Evolutionary conservation across 2,888 invertebrate genomes (phyloP).

Genomic region (Hemithea aestivaria): DNA sequence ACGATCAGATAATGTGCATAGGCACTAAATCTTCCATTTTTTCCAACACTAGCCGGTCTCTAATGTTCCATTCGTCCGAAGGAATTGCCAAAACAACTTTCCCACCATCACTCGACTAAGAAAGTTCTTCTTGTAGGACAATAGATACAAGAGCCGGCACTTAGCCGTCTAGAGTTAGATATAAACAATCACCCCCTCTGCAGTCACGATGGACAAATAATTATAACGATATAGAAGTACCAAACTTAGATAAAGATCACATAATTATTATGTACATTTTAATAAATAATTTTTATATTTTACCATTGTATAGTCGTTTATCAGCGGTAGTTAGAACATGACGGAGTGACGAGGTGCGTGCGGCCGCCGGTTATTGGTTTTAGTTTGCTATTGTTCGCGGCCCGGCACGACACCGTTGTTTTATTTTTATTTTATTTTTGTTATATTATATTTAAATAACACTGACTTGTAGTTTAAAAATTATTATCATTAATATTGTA

Average conservation of each 20-base stretch:
- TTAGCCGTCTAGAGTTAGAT: constrained; percentile 64
- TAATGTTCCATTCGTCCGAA: constrained; percentile 4
- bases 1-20: constrained; percentile 41
- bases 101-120: no score
- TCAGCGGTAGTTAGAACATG: constrained; percentile 67
- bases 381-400: constrained; percentile 51
- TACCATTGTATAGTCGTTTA: constrained; percentile 78
- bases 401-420: constrained; percentile 64
- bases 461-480: constrained; percentile 78
- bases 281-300: constrained; percentile 74
- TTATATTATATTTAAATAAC: constrained; percentile 77
- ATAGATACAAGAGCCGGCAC: neutral
- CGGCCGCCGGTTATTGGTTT: constrained; percentile 41
- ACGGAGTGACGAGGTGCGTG: constrained; percentile 48
- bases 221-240: constrained; percentile 70
- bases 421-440: constrained; percentile 65
- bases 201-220: constrained; percentile 57
- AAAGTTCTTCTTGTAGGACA: no score
- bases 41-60: constrained; percentile 47
- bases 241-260: constrained; percentile 77
- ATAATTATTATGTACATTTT: constrained; percentile 73
- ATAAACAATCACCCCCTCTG: constrained; percentile 44
- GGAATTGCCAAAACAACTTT: no score
- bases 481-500: constrained; percentile 80
- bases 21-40: constrained; percentile 49